Evolutionary conservation across 2,797 vertebrate genomes (phyloP).

Genomic region (Thripadectes ignobilis): DNA sequence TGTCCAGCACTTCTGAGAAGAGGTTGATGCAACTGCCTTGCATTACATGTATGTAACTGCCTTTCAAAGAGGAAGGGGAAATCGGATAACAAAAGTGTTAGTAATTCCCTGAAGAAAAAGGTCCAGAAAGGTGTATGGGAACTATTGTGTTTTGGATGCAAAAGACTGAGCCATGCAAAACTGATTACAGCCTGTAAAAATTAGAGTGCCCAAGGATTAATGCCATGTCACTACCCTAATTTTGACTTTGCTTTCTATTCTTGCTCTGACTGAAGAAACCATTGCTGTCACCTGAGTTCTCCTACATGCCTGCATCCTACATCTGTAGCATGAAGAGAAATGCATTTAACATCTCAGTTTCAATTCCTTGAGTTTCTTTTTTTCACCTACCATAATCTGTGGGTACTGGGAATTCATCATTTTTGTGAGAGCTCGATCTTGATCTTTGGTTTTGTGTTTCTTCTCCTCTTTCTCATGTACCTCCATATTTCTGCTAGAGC

Average conservation of each 20-base stretch:
- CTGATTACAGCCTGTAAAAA: background rate
- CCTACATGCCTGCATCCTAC: background rate
- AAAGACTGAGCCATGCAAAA: background rate
- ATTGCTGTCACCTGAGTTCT: background rate
- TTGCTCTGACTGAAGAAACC: background rate
- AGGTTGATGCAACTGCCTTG: background rate
- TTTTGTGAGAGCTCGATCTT: background rate
- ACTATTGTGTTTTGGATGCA: background rate
- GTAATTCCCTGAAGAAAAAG: background rate
- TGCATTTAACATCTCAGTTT: background rate
- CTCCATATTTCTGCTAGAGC: conserved; percentile 73
- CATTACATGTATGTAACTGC: background rate
- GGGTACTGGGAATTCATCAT: background rate
- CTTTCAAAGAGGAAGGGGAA: background rate
- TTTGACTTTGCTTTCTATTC: background rate
- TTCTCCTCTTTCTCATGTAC: background rate
- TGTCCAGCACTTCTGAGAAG: background rate
- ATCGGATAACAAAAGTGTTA: background rate
- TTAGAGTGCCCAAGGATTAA: background rate
- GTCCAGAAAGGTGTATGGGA: background rate
- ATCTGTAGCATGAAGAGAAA: background rate
- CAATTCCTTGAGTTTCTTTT: background rate
- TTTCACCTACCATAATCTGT: background rate
- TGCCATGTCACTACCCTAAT: background rate
- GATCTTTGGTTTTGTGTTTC: conserved; percentile 1